Conservation (phyloP, 2,113 vertebrate species). For the Redunca redunca region DNA sequence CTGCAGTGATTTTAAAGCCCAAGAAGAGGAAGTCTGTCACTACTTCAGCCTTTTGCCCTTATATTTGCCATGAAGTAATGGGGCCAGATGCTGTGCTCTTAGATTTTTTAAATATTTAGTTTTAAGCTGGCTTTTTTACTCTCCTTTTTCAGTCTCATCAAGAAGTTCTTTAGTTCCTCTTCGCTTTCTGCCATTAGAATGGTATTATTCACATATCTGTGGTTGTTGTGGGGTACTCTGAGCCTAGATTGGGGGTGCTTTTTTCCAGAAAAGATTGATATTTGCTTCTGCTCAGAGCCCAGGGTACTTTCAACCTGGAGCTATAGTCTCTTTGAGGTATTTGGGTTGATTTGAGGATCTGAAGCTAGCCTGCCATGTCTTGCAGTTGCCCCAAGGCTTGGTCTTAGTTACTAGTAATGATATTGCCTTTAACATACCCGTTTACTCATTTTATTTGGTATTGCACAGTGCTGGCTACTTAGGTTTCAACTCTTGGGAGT, state of each 20-base stretch:
- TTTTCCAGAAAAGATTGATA: neutral
- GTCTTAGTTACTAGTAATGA: neutral
- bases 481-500: neutral
- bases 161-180: neutral
- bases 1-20: neutral
- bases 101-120: neutral
- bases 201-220: neutral
- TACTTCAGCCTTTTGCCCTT: neutral
- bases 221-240: neutral
- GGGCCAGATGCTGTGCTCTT: neutral
- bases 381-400: neutral
- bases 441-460: neutral
- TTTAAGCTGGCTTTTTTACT: neutral
- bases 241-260: neutral
- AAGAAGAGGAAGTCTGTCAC: neutral
- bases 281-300: neutral
- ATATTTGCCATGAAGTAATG: neutral
- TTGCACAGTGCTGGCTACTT: neutral
- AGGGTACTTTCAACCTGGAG: neutral
- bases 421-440: neutral
- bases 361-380: neutral
- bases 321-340: neutral
- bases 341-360: neutral
- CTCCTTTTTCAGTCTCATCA: neutral
- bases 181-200: neutral